phyloP scores from a whole-genome alignment of 2,888 invertebrate genomes.

The Rhopalosiphum nymphaeae region DNA sequence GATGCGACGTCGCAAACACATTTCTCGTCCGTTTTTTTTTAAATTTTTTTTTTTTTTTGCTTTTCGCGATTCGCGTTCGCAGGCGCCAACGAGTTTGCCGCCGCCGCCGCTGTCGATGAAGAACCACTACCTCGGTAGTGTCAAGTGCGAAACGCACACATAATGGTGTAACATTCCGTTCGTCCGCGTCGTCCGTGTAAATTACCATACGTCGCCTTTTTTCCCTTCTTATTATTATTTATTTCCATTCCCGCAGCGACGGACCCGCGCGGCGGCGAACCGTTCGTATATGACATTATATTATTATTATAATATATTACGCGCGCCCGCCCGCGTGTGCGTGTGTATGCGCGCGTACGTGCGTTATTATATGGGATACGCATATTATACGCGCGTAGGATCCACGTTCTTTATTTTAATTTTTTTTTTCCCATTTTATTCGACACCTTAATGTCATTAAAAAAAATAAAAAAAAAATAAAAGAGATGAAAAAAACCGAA shows the following conservation, averaged over 20 bases:
- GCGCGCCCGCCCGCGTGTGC: not conserved
- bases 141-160: conserved; percentile 15
- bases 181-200: conserved; percentile 19
- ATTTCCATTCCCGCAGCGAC: conserved; percentile 52
- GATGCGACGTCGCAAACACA: not conserved
- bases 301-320: not conserved
- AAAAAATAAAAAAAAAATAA: conserved; percentile 20
- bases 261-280: not conserved
- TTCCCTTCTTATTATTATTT: conserved; percentile 42
- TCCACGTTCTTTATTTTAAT: not conserved
- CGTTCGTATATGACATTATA: conserved; percentile 1
- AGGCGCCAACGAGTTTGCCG: not conserved
- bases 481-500: conserved; percentile 9
- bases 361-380: not conserved
- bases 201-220: conserved; percentile 58
- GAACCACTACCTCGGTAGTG: not conserved
- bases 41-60: not conserved
- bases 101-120: not conserved
- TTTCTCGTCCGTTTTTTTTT: not conserved
- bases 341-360: not conserved
- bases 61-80: not conserved
- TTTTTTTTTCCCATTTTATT: conserved; percentile 28
- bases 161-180: conserved; percentile 43
- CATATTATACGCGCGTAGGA: conserved; percentile 27
- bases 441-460: conserved; percentile 54